Evolutionary conservation across 2,113 vertebrate species (phyloP).

Genomic region (Carollia perspicillata): DNA sequence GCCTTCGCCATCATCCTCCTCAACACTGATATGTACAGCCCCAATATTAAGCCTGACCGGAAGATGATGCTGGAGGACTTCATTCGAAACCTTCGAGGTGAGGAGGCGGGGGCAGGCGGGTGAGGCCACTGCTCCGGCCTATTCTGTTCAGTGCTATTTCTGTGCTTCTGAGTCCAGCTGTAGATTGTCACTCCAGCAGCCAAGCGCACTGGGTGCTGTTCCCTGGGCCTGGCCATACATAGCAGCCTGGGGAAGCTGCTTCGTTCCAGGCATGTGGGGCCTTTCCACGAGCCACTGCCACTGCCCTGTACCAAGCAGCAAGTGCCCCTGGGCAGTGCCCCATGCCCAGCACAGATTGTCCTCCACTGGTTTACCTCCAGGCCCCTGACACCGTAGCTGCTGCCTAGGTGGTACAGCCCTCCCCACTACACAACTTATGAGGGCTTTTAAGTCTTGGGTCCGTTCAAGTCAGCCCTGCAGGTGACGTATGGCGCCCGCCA

Average conservation of each 20-base stretch:
- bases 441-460: not conserved
- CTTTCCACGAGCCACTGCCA: not conserved
- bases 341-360: accelerated
- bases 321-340: not conserved
- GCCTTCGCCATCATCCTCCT: constrained; percentile 98
- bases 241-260: not conserved
- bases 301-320: too few species aligned
- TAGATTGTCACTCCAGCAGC: not conserved
- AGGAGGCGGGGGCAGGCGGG: constrained; percentile 20
- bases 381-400: not conserved
- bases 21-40: constrained; percentile 99
- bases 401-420: not conserved
- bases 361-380: not conserved
- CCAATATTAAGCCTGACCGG: constrained; percentile 98
- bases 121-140: accelerated
- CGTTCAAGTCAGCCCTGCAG: not conserved
- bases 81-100: constrained; percentile 97
- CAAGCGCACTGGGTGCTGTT: not conserved
- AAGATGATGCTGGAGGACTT: constrained; percentile 99
- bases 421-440: not conserved
- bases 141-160: accelerated
- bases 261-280: not conserved
- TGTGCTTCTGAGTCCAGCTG: not conserved
- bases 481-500: not conserved
- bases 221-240: not conserved